Conservation (phyloP, 2,888 invertebrate genomes). For the Aporophyla nigra region DNA sequence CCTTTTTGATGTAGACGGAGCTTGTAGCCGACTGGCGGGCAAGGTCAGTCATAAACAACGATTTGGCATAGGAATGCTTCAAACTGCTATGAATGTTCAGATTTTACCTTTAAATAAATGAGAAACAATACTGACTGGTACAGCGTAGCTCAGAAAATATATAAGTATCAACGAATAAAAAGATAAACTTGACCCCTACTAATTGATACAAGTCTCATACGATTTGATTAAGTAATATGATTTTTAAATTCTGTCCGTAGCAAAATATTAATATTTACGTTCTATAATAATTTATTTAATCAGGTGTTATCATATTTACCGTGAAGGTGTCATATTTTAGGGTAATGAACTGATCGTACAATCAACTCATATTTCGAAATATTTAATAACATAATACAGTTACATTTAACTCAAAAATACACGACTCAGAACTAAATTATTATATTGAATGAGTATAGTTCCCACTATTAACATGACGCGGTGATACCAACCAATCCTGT, state of each 20-base stretch:
- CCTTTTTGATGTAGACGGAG: conserved; percentile 87
- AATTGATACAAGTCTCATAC: conserved; percentile 22
- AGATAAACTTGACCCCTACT: conserved; percentile 26
- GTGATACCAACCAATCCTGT: conserved; percentile 64
- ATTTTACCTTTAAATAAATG: conserved; percentile 6
- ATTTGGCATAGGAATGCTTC: conserved; percentile 24
- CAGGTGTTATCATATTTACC: conserved; percentile 56
- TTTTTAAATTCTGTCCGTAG: not conserved
- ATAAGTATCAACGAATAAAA: not conserved
- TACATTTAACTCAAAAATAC: conserved; percentile 18
- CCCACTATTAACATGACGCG: conserved; percentile 24
- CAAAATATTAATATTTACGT: not conserved
- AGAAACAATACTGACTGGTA: conserved; percentile 24
- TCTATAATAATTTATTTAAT: conserved; percentile 25
- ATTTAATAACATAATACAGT: conserved; percentile 23
- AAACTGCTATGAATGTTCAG: conserved; percentile 37
- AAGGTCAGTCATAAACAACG: conserved; percentile 83
- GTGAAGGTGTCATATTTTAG: conserved; percentile 31
- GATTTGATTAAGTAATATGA: not conserved
- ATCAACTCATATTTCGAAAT: conserved; percentile 20
- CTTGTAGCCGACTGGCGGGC: conserved; percentile 83
- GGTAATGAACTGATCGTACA: conserved; percentile 42
- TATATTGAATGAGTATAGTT: conserved; percentile 1
- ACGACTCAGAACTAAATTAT: not conserved
- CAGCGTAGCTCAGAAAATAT: conserved; percentile 9